Evolutionary conservation across 2,113 vertebrate genomes (phyloP), one percentile per base, ranked within the genome.

Genomic region (Channa maculata): DNA sequence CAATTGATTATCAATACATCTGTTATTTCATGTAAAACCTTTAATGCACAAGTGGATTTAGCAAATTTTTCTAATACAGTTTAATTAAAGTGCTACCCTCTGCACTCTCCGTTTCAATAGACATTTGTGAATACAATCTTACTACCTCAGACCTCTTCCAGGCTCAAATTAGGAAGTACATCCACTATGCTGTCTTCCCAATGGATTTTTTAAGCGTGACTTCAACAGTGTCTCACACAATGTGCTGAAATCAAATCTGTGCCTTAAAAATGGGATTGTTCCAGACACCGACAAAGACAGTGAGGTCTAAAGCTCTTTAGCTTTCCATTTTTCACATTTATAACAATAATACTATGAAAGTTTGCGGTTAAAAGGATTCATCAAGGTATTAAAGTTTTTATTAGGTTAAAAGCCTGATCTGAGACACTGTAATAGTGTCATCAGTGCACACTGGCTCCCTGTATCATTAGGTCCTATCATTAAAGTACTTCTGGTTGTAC

Each of bases 401-500:
- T 24, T 24, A 24, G 24, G 24, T 24, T 24, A 24, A 24, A 24
- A 66, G 45, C 5, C 38, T 65, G 24, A 53, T 43, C 24, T 5
- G 46, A 37, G 24, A 44, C 13, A n/a, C 24, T 24, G 24, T 24
- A 24, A 24, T 24, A 24, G 24, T 24, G 24, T 24, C 24, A 24
- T 24, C 64, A 48, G 60, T 5, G 24, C n/a, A 55, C 63, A 9
- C 70, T 78, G 65, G 44, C 60, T 73, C 39, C 10, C 4, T 58
- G 70, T 84, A 62, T 69, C 60, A 53, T 73, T 65, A 65, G 41
- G 65, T 75, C 13, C 8, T 1, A 15, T 62, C 49, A 67, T 67
- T 55, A 69, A 82, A 80, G 61, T 60, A 53, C 63, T 77, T 75
- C 57, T 77, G 37, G 59, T 57, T 73, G 46, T 46, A 64, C 67